Evolutionary conservation across 2,888 invertebrate genomes (phyloP), one percentile per base, ranked within the genome.

Genomic region (Lampropteryx suffumata): DNA sequence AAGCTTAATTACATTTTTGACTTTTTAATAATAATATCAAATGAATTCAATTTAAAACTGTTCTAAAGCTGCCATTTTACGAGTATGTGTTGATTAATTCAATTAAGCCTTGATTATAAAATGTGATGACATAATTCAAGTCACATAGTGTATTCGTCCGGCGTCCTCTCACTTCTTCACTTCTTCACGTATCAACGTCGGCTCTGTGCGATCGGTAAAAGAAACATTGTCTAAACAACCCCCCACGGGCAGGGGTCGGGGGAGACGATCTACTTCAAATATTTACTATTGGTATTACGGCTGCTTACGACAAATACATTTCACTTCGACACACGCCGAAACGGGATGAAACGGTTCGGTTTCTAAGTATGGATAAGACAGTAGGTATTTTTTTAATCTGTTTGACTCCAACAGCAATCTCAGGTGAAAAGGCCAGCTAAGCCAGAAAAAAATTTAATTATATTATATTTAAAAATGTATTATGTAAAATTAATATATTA

Each of bases 241-340:
- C 46, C 24, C 47, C 40, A 5, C 0, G 37, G 11, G 40, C 4
- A 13, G 41, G 27, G 28, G 32, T 30, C 26, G 21, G 43, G 55
- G 47, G 45, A 32, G 60, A 56, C 62, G 64, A 65, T 61, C 62
- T 59, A 55, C 59, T 62, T 61, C 69, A 69, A 69, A 69, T 69
- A 67, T 69, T 66, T 67, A 67, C 66, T 58, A 61, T 60, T 50
- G 61, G 59, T 57, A 69, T 66, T 65, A 69, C 65, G 55, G 45
- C 62, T 65, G 65, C 66, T 66, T 65, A 67, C 66, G 61, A 64
- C 66, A 64, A 69, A 67, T 58, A 69, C 61, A 60, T 62, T 60
- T 59, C 63, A 56, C 47, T 60, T 54, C 49, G 48, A 46, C 35
- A 37, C 30, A 43, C 46, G 50, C 50, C 57, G 64, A 57, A 48